These are phyloP conservation scores for Hiodon alosoides DNA, from an alignment of 2,113 vertebrate species.

Conservation along the genomic window DNA sequence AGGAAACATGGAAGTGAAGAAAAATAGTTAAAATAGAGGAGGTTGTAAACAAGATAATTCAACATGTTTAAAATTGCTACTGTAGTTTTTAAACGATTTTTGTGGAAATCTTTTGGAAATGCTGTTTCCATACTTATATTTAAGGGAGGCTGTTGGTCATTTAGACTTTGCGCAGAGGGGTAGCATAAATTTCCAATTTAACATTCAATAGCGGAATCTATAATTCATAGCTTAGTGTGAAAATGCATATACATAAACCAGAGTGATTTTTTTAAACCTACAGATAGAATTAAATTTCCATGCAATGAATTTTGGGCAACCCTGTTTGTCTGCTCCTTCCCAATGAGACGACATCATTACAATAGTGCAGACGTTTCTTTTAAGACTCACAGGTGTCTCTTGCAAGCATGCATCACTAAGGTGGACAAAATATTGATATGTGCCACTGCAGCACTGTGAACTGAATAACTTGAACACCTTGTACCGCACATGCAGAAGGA, in stretches of 20 bases:
- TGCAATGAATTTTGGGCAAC: too few species aligned
- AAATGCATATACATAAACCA: neutral
- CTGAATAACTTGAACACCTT: neutral
- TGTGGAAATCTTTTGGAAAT: too few species aligned
- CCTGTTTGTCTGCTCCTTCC: neutral
- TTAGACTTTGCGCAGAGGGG: neutral
- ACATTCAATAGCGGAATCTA: neutral
- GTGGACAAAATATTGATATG: neutral
- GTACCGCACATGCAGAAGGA: conserved; percentile 4
- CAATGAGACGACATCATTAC: neutral
- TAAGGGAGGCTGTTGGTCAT: neutral
- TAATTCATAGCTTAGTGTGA: neutral
- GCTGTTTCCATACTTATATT: too few species aligned
- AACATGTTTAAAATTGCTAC: neutral
- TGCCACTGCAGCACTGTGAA: neutral
- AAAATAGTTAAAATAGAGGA: conserved; percentile 29
- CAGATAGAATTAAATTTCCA: too few species aligned
- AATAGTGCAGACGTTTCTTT: neutral
- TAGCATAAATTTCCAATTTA: neutral
- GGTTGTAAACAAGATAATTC: conserved; percentile 26
- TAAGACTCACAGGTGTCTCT: neutral
- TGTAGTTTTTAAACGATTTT: too few species aligned
- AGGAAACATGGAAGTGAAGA: conserved; percentile 47
- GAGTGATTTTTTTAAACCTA: too few species aligned
- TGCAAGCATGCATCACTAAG: conserved; percentile 1